A percentile compares a stretch with the other conserved stretches of the same genome.
phyloP scores from a whole-genome alignment of 2,888 invertebrate species.

The Volucella zonaria region DNA sequence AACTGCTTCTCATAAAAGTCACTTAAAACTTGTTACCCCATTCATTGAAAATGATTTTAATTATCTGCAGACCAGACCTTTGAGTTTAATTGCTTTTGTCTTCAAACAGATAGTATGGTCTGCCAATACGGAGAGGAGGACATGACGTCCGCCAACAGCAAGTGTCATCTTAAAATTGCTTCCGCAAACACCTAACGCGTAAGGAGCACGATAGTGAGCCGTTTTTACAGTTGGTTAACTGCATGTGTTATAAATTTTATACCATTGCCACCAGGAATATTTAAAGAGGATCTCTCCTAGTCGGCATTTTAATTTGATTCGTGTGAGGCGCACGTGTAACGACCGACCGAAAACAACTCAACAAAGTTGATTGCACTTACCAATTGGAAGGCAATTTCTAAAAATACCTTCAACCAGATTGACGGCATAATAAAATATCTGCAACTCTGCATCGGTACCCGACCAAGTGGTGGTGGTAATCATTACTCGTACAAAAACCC shows the following conservation, averaged over 20 bases:
- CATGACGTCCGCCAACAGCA: no score
- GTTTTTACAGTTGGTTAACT: neutral
- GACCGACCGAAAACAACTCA: neutral
- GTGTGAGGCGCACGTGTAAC: conserved; percentile 4
- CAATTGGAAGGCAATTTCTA: neutral
- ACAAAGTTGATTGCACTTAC: neutral
- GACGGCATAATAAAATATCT: conserved; percentile 50
- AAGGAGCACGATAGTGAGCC: no score
- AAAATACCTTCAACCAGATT: conserved; percentile 48
- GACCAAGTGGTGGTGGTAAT: neutral
- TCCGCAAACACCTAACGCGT: no score
- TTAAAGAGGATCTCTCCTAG: neutral
- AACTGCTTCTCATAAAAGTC: no score
- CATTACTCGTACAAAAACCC: conserved; percentile 40
- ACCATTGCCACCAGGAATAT: neutral
- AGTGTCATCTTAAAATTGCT: no score
- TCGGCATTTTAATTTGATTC: neutral
- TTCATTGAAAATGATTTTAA: no score
- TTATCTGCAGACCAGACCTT: no score
- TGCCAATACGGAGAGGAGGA: no score
- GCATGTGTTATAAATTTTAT: neutral
- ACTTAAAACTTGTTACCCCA: no score
- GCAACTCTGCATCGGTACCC: conserved; percentile 2
- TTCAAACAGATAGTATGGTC: no score
- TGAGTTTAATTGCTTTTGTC: no score